These are phyloP conservation scores for Petrophora chlorosata DNA, from an alignment of 2,888 invertebrate genomes.

Conservation along the genomic window DNA sequence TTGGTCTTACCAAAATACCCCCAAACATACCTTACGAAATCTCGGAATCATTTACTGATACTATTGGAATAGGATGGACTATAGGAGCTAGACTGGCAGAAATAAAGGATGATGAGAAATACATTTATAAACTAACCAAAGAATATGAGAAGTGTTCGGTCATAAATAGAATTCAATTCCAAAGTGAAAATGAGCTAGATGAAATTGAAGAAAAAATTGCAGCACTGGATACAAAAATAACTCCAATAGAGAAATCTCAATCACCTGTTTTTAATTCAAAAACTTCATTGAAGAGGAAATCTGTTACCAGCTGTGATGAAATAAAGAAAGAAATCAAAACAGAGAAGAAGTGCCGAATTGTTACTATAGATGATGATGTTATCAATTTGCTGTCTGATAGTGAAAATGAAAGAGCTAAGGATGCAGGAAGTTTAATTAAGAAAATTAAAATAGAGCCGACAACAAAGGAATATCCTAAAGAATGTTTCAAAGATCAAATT, in stretches of 20 bases:
- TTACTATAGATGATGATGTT: constrained; percentile 40
- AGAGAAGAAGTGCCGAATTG: constrained; percentile 24
- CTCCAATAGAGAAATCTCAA: neutral
- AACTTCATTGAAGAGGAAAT: constrained; percentile 57
- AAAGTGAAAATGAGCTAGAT: constrained; percentile 58
- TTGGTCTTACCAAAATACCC: constrained; percentile 72
- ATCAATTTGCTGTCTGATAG: constrained; percentile 60
- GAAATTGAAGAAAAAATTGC: constrained; percentile 52
- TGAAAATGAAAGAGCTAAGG: constrained; percentile 48
- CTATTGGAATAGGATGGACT: constrained; percentile 82
- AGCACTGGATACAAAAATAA: constrained; percentile 34
- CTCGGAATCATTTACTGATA: constrained; percentile 70
- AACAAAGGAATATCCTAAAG: constrained; percentile 38
- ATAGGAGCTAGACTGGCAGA: constrained; percentile 50
- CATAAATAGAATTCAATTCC: constrained; percentile 52
- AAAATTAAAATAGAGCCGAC: constrained; percentile 53
- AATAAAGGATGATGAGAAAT: constrained; percentile 64
- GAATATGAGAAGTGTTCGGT: constrained; percentile 42
- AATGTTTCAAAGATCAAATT: constrained; percentile 41
- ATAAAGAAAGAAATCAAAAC: constrained; percentile 42
- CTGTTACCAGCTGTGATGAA: constrained; percentile 31
- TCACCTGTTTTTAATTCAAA: constrained; percentile 44
- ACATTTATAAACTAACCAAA: constrained; percentile 63
- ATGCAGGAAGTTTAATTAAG: constrained; percentile 35
- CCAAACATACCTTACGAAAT: constrained; percentile 56